Base-by-base conservation (phyloP, 2,888 invertebrate genomes). In the Rotaria sp. region DNA sequence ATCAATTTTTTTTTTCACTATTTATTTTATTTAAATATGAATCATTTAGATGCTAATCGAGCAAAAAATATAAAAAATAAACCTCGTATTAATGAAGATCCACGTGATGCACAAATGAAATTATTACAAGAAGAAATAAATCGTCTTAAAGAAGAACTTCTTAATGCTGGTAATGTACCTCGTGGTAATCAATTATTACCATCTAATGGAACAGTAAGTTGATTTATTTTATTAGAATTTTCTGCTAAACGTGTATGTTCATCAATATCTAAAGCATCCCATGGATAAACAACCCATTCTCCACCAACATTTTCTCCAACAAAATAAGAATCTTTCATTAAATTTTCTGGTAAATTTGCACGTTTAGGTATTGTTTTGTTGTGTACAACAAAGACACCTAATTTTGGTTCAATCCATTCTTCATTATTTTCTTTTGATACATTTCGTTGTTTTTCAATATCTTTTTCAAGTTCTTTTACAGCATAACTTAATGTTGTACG, bases 101-200 rank as follows among this genome's bases (percentile, higher is more conserved):
- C 96, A 0, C 96, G 96, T 90, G 96, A 96, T 89, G 94, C 96
- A 0, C 93, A 95, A 89, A 91, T 96, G 21, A 91, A 95, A 21
- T 94, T 96, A 89, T 96, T 95, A 89, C 95, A 96, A 90, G 93
- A 94, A 88, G 96, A 96, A 91, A 94, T 96, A 85, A 92, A 94
- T 84, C 92, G 94, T 88, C 92, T 96, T 38, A 93, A 94, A 88
- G 45, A 55, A 35, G 85, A 87, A 84, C 67, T 67, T 35, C 21
- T 67, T 21, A 21, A 30, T 30, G 35, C 67, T 35, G 67, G 35
- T 21, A 35, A 35, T 67, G 21, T 21, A 4, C 15, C 35, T 21
- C 35, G 35, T 67, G 21, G 21, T 18, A 67, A 30, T 67, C 67
- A 67, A 35, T 67, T 15, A 21, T 67, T 35, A 35, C 18, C 18